Base-by-base conservation (phyloP, 2,113 vertebrate species). In the Leptobrachium ailaonicum region DNA sequence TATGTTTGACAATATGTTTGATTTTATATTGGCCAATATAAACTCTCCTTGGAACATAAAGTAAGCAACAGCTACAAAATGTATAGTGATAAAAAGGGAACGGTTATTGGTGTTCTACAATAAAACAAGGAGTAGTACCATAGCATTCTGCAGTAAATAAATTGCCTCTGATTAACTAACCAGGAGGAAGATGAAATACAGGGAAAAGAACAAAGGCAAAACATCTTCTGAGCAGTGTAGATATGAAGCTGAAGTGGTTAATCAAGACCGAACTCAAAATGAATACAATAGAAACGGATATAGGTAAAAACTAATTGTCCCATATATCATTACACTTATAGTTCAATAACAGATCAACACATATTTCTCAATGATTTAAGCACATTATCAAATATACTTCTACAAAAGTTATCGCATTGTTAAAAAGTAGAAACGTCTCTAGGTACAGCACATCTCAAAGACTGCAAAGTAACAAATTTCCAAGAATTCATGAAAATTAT, bases 61-160 rank as follows among this genome's bases (percentile, higher is more conserved):
- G 32, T 41, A 67, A 67, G 40, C 14, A 67, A 76, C 74, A 54
- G 66, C 44, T 67, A 76, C 63, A 75, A 76, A 54, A 53, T 54
- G 74, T 66, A 12, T 66, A 67, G 74, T 14, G 67, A 66, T 76
- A 76, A 76, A 76, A 8, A 67, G 54, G 40, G 11, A 67, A 10
- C 32, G 9, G 40, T 75, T 32, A 53, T 20, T 11, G 53, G 63
- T 76, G 20, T 54, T 66, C 20, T n/a, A 76, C 74, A 76, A 76
- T 76, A 76, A 76, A 76, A 76, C 44, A 75, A 75, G 60, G 32
- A 75, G 44, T 75, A 75, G 66, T 75, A 60, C 64, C 73, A 66
- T 20, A n/a, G 73, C n/a, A 32, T 44, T 75, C 42, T 44, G 41
- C 58, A 47, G 54, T 67, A 66, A 45, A 67, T 66, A 76, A 67